Base-by-base conservation (phyloP, 2,888 invertebrate genomes). In the Galerucella pusilla region DNA sequence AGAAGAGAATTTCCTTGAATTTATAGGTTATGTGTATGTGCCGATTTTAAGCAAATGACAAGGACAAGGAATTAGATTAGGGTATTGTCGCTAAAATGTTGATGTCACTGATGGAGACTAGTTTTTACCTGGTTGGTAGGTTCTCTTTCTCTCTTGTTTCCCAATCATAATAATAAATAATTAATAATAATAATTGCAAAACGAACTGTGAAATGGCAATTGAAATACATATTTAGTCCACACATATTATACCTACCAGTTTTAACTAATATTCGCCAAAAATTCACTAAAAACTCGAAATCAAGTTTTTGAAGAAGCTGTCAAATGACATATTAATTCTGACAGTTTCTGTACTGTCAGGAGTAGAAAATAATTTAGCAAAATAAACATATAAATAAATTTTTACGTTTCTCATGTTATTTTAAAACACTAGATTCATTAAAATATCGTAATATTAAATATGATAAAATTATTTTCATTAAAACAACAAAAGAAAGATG, bases 381-480 rank as follows among this genome's bases (percentile, higher is more conserved):
- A 71, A 74, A 73, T 74, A 76, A 78, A 78, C 74, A 78, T 69
- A 67, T 68, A 73, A 74, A 73, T 74, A 75, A 76, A 74, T 76
- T 73, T 54, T 61, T 75, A 68, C 59, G 72, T 78, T 76, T 72
- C 76, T 68, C 66, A 78, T 78, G 76, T 78, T 78, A 69, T 66
- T 71, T 69, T 75, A 69, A 70, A 69, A 52, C 57, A 70, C 11
- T 75, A 67, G 64, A 25, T 28, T 64, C 46, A 20, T 59, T 59
- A 35, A 73, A 60, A 52, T 59, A 65, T 59, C 57, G 20, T 42
- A 52, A 68, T 28, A 70, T 73, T 87, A 42, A 90, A 86, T 87
- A 98, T 98, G 98, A 97, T 98, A 89, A 98, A 97, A 92, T 92
- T 98, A 90, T 98, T 98, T 92, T 97, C 98, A 83, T 90, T 98